phyloP scores from a whole-genome alignment of 2,113 vertebrate species.

The Pogona vitticeps region DNA sequence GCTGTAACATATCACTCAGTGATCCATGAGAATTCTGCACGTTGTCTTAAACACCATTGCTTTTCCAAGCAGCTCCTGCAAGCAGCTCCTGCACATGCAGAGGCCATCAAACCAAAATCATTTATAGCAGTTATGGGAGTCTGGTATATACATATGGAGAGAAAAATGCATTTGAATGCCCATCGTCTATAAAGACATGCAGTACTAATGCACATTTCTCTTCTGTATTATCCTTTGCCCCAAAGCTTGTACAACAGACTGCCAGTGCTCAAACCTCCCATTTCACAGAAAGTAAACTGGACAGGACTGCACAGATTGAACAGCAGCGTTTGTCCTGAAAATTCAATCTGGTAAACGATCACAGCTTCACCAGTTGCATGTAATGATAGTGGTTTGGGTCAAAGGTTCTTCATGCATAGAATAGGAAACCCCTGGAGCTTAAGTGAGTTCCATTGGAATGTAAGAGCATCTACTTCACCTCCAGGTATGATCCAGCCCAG shows the following conservation, averaged over 20 bases:
- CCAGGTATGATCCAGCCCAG: not conserved
- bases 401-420: too few species aligned
- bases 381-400: too few species aligned
- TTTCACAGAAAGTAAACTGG: not conserved
- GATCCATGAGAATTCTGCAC: not conserved
- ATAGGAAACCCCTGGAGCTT: too few species aligned
- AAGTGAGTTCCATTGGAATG: too few species aligned
- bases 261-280: not conserved
- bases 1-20: too few species aligned
- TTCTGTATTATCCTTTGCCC: not conserved
- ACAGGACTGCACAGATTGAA: not conserved
- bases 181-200: too few species aligned
- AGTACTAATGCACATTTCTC: too few species aligned
- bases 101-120: too few species aligned
- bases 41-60: not conserved
- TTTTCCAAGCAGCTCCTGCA: slow-evolving; percentile 6
- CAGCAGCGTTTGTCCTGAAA: not conserved
- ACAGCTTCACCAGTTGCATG: not conserved
- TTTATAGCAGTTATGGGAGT: not conserved
- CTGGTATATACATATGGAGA: not conserved
- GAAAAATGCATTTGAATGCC: not conserved
- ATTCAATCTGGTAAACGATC: not conserved
- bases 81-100: not conserved
- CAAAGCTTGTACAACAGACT: not conserved
- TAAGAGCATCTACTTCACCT: too few species aligned